Evolutionary conservation across 1,140 invertebrate genomes (phyloP).

Genomic region (Drosophila setifemur): DNA sequence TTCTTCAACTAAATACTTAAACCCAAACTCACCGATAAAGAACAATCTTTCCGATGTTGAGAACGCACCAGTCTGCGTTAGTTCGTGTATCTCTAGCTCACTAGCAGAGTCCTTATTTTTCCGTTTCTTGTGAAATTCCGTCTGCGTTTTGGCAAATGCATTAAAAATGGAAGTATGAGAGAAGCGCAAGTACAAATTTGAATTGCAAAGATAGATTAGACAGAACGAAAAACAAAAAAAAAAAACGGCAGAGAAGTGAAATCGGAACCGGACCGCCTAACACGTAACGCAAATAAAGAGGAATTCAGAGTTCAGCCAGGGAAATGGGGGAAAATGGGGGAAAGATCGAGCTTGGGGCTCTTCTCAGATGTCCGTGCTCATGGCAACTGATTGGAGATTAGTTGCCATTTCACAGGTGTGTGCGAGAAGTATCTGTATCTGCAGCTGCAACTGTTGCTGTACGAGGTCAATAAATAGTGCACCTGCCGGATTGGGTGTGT

Average conservation of each 20-base stretch:
- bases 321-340: no score
- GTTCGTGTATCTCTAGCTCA: background rate
- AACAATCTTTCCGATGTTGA: conserved; percentile 13
- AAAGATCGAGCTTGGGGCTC: no score
- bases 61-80: background rate
- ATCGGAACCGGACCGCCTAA: conserved; percentile 44
- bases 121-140: conserved; percentile 1
- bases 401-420: conserved; percentile 64
- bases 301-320: background rate
- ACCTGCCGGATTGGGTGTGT: conserved; percentile 36
- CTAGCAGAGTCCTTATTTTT: background rate
- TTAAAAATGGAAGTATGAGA: conserved; percentile 15
- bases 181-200: background rate
- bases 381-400: conserved; percentile 71
- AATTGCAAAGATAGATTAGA: conserved; percentile 19
- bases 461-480: conserved; percentile 51
- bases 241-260: conserved; percentile 57
- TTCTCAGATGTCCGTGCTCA: conserved; percentile 27
- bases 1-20: no score
- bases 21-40: conserved; percentile 24
- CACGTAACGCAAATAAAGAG: conserved; percentile 62
- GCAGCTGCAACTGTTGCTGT: background rate
- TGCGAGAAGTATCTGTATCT: conserved; percentile 1
- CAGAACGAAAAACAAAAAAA: no score
- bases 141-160: conserved; percentile 20